Evolutionary conservation across 2,888 invertebrate species (phyloP).

Genomic region (Boloria selene): DNA sequence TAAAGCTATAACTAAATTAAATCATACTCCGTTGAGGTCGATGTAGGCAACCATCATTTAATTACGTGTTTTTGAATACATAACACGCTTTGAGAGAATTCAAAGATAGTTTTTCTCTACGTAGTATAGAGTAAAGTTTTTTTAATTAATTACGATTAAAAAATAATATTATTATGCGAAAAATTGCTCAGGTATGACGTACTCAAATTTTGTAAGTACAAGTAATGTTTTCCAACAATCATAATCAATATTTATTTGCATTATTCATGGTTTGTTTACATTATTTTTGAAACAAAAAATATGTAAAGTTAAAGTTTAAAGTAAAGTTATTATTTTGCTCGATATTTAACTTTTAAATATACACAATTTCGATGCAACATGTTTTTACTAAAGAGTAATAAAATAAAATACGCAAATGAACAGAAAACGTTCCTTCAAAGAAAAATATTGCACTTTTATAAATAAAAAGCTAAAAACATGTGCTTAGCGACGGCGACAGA

Average conservation of each 20-base stretch:
- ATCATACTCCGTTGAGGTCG: slow-evolving; percentile 12
- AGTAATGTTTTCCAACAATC: background rate
- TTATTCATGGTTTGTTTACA: background rate
- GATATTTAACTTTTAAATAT: too few species aligned
- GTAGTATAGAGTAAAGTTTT: background rate
- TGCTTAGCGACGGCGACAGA: too few species aligned
- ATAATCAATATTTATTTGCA: background rate
- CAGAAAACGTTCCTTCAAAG: too few species aligned
- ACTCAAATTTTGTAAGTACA: too few species aligned
- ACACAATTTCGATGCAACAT: background rate
- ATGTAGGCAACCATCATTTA: background rate
- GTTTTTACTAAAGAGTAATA: background rate
- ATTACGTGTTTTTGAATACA: slow-evolving; percentile 12
- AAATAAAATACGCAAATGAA: background rate
- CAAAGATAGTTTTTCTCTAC: background rate
- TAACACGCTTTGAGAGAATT: background rate
- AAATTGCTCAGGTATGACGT: too few species aligned
- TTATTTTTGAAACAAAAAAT: too few species aligned
- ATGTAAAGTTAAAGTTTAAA: too few species aligned
- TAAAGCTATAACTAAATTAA: slow-evolving; percentile 9
- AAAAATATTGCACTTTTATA: too few species aligned
- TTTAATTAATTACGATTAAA: too few species aligned
- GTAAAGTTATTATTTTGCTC: too few species aligned
- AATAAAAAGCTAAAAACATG: too few species aligned
- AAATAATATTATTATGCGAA: too few species aligned